phyloP scores from a whole-genome alignment of 2,797 vertebrate species.

The Hephaestus fuliginosus region DNA sequence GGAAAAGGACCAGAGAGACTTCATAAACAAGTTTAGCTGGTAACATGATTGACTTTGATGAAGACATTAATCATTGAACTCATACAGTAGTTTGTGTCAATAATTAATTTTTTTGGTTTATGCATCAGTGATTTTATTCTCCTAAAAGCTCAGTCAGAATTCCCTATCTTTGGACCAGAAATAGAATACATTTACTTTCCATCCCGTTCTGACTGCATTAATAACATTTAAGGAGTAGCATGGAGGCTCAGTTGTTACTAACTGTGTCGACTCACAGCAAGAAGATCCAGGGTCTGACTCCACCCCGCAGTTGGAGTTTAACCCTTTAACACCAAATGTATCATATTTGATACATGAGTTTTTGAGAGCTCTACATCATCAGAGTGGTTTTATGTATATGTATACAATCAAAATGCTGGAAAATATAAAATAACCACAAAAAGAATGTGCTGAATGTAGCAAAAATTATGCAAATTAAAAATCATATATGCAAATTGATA shows the following conservation, averaged over 20 bases:
- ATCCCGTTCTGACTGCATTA: background rate
- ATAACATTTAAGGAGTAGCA: background rate
- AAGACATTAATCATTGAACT: slow-evolving; percentile 27
- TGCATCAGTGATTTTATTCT: slow-evolving; percentile 7
- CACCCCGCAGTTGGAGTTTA: too few species aligned
- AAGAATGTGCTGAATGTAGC: too few species aligned
- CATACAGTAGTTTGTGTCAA: slow-evolving; percentile 23
- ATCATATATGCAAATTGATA: too few species aligned
- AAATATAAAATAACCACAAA: too few species aligned
- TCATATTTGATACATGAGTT: too few species aligned
- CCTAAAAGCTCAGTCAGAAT: background rate
- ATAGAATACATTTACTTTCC: background rate
- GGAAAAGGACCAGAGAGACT: background rate
- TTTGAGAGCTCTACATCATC: too few species aligned
- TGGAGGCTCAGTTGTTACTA: background rate
- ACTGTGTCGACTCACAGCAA: background rate
- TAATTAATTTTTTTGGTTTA: slow-evolving; percentile 1
- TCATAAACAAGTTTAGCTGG: background rate
- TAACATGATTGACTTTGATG: slow-evolving; percentile 36
- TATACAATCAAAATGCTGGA: too few species aligned
- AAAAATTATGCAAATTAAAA: too few species aligned
- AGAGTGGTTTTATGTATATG: too few species aligned
- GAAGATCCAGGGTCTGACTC: background rate
- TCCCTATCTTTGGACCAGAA: background rate
- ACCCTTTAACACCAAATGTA: too few species aligned